Percentiles rank a stretch among this genome's conserved stretches.
phyloP scores from a whole-genome alignment of 2,797 vertebrate genomes.

The Pipistrellus nathusii region DNA sequence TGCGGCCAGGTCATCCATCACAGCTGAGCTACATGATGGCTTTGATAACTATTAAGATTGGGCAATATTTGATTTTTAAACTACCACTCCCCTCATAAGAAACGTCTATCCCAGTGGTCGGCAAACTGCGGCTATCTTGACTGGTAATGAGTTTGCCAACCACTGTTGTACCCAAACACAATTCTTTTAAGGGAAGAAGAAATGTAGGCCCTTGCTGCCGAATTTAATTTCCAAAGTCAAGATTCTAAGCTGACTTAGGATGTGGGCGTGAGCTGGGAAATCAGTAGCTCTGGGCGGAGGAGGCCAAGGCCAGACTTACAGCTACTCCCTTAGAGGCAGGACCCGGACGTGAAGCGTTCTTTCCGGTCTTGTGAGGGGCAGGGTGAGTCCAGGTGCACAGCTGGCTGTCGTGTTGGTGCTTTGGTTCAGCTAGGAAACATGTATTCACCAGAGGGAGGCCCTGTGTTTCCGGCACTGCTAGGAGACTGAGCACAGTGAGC shows the following conservation, averaged over 20 bases:
- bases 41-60: background rate
- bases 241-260: background rate
- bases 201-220: background rate
- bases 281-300: background rate
- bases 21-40: background rate
- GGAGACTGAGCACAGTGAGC: background rate
- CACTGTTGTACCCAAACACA: background rate
- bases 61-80: slow-evolving; percentile 3
- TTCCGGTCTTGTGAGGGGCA: background rate
- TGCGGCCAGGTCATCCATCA: background rate
- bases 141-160: too few relatives aligned
- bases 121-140: too few relatives aligned
- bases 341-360: background rate
- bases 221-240: slow-evolving; percentile 1
- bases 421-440: background rate
- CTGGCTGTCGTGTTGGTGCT: background rate
- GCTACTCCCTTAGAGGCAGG: background rate
- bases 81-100: background rate
- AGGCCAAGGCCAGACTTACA: slow-evolving; percentile 17
- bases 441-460: background rate
- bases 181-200: background rate
- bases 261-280: background rate
- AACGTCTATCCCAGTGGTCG: background rate
- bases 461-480: background rate
- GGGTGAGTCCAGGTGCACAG: background rate